These are phyloP conservation scores for Ctena decussata DNA, from an alignment of 2,888 invertebrate species.

Conservation along the genomic window DNA sequence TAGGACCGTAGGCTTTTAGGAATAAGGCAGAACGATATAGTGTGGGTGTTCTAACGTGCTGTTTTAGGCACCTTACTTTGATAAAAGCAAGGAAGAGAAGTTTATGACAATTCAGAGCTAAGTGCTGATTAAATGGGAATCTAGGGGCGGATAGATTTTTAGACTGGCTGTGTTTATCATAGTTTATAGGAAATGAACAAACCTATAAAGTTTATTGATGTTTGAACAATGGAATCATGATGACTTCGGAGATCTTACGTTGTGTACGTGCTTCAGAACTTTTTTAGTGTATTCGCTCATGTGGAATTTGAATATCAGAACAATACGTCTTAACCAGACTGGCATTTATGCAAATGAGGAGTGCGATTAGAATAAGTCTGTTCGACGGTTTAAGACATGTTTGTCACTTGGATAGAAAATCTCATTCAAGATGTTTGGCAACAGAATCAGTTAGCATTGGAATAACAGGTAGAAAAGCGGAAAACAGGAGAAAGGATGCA, in stretches of 20 bases:
- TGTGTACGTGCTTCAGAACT: not conserved
- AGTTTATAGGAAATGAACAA: not conserved
- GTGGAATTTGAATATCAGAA: conserved; percentile 6
- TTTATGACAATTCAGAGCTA: too few species aligned
- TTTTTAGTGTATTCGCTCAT: conserved; percentile 7
- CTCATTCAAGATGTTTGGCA: too few species aligned
- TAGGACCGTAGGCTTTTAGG: not conserved
- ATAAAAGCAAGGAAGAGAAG: too few species aligned
- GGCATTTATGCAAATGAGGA: conserved; percentile 7
- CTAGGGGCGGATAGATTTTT: not conserved
- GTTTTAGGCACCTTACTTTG: not conserved
- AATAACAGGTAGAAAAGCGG: too few species aligned
- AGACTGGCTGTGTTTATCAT: not conserved
- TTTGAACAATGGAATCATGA: not conserved
- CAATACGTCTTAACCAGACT: not conserved
- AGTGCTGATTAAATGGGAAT: too few species aligned
- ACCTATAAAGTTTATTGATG: not conserved
- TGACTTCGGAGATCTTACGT: conserved; percentile 1
- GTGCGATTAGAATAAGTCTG: too few species aligned
- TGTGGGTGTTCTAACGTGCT: not conserved
- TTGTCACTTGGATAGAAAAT: too few species aligned
- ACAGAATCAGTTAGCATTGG: too few species aligned
- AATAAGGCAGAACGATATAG: not conserved
- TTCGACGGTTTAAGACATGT: too few species aligned
- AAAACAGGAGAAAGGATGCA: too few species aligned